phyloP scores from a whole-genome alignment of 2,113 vertebrate species.

The Thymallus thymallus region DNA sequence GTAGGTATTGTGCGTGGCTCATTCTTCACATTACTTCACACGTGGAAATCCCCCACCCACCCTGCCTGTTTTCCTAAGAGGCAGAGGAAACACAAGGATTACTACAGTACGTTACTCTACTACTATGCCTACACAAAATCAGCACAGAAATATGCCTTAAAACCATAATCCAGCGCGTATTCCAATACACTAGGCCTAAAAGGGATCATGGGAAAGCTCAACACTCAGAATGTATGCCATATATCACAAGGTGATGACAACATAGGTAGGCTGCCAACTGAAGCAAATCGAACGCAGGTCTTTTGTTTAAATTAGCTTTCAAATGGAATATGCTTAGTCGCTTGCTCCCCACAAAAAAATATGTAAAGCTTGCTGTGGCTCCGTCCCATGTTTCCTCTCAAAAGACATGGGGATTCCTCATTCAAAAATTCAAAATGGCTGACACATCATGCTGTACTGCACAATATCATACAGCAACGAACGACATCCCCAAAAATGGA shows the following conservation, averaged over 20 bases:
- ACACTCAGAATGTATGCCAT: background rate
- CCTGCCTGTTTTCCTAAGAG: slow-evolving; percentile 42
- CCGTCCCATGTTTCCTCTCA: background rate
- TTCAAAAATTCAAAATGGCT: background rate
- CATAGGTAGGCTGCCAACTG: slow-evolving; percentile 22
- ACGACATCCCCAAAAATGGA: background rate
- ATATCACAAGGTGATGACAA: slow-evolving; percentile 34
- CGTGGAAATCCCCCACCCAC: slow-evolving; percentile 65
- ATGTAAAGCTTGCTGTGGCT: slow-evolving; percentile 19
- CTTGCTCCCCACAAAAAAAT: slow-evolving; percentile 8
- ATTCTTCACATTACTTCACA: slow-evolving; percentile 59
- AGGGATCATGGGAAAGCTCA: background rate
- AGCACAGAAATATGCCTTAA: background rate
- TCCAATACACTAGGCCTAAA: too few relatives aligned
- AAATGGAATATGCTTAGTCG: too few relatives aligned
- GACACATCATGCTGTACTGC: background rate
- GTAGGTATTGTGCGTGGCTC: slow-evolving; percentile 50
- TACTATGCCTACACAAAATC: background rate
- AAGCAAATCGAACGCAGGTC: too few relatives aligned
- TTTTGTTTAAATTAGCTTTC: background rate
- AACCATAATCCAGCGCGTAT: background rate
- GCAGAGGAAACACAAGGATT: slow-evolving; percentile 43
- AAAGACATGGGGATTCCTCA: background rate
- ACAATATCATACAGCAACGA: background rate
- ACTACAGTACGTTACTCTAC: background rate